A percentile compares a stretch with the other conserved stretches of the same genome.
Evolutionary conservation across 2,888 invertebrate genomes (phyloP).

Genomic region (Andrena praecox): DNA sequence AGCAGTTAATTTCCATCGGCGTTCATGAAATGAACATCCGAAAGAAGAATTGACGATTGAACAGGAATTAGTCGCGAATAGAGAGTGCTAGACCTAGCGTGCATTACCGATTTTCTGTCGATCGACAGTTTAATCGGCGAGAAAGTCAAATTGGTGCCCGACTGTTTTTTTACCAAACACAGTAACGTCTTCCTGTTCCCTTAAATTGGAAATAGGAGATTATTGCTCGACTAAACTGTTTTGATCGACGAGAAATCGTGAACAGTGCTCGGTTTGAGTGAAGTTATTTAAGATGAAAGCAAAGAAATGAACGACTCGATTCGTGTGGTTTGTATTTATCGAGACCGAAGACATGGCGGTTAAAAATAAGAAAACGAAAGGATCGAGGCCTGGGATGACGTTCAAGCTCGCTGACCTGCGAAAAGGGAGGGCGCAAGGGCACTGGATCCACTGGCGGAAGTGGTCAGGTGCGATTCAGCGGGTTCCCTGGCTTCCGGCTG

Average conservation of each 20-base stretch:
- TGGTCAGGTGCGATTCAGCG: slow-evolving; percentile 61
- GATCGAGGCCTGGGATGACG: slow-evolving; percentile 19
- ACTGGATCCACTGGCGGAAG: slow-evolving; percentile 57
- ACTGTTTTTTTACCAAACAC: too few relatives aligned
- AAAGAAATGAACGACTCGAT: not conserved
- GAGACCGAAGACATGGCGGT: not conserved
- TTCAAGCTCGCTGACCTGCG: slow-evolving; percentile 51
- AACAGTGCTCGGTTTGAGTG: too few relatives aligned
- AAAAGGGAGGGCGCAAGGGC: slow-evolving; percentile 41
- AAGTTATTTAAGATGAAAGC: not conserved
- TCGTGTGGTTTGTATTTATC: slow-evolving; percentile 10
- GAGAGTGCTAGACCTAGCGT: too few relatives aligned
- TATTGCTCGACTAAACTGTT: too few relatives aligned
- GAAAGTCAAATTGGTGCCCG: too few relatives aligned
- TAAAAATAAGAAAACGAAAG: slow-evolving; percentile 10
- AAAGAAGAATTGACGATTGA: too few relatives aligned
- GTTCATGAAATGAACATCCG: not conserved
- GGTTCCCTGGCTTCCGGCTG: slow-evolving; percentile 68
- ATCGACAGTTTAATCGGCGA: too few relatives aligned
- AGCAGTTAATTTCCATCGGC: not conserved
- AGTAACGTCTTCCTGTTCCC: too few relatives aligned
- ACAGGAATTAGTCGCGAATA: too few relatives aligned
- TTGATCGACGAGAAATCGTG: too few relatives aligned
- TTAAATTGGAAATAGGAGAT: too few relatives aligned
- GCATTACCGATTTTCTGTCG: too few relatives aligned